These are phyloP conservation scores for Eupithecia tripunctaria DNA, from an alignment of 2,888 invertebrate genomes.

Conservation along the genomic window DNA sequence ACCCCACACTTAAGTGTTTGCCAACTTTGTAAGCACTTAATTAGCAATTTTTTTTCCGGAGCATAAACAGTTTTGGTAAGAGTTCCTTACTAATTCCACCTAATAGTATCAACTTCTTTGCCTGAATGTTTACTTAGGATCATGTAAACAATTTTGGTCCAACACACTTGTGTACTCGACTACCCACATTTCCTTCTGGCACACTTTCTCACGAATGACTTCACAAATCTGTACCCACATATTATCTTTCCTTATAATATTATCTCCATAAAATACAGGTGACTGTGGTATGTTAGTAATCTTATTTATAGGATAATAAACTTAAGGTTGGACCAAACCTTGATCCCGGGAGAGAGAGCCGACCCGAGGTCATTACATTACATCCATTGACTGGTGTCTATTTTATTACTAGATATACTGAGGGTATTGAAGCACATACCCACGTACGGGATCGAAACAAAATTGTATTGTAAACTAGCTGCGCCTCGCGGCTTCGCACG, in stretches of 20 bases:
- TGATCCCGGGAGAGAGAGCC: constrained; percentile 52
- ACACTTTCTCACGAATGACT: constrained; percentile 5
- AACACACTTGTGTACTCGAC: background rate
- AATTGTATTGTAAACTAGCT: constrained; percentile 29
- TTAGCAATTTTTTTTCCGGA: background rate
- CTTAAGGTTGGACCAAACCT: constrained; percentile 61
- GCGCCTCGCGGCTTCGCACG: no score
- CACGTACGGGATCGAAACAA: constrained; percentile 30
- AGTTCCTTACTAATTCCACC: background rate
- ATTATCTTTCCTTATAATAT: constrained; percentile 11
- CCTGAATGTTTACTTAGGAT: constrained; percentile 4
- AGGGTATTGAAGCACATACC: constrained; percentile 35
- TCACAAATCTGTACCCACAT: constrained; percentile 7
- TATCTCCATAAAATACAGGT: constrained; percentile 28
- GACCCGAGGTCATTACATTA: constrained; percentile 60
- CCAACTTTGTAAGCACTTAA: background rate
- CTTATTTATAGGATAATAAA: constrained; percentile 56
- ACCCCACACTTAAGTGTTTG: background rate
- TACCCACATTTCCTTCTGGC: background rate
- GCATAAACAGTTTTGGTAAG: background rate
- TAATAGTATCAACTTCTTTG: background rate
- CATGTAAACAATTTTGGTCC: constrained; percentile 2
- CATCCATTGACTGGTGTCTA: constrained; percentile 57
- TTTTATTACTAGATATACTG: constrained; percentile 52
- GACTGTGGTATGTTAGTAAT: constrained; percentile 31